These are phyloP conservation scores for Anser brachyrhynchus DNA, from an alignment of 2,113 vertebrate genomes.

Conservation along the genomic window DNA sequence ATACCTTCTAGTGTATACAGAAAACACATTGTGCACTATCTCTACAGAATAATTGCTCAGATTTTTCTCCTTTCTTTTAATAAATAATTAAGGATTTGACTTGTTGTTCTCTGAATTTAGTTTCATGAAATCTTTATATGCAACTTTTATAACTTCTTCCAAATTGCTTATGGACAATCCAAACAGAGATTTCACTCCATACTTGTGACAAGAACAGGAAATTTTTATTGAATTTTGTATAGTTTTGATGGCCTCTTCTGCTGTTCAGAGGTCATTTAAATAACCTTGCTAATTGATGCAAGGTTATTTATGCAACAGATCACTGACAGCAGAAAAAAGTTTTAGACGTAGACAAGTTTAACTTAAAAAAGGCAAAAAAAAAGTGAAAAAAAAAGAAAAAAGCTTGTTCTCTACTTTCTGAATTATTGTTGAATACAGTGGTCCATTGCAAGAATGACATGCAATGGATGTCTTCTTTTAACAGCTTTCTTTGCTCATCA, in stretches of 20 bases:
- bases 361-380: background rate
- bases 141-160: background rate
- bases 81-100: constrained; percentile 3
- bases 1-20: background rate
- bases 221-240: background rate
- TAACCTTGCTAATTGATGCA: constrained; percentile 3
- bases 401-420: background rate
- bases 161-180: background rate
- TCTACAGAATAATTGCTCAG: background rate
- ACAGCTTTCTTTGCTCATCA: constrained; percentile 55
- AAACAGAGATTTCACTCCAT: background rate
- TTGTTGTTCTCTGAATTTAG: constrained; percentile 19
- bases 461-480: background rate
- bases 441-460: constrained; percentile 2
- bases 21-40: background rate
- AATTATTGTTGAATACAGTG: background rate
- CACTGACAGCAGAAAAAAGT: background rate
- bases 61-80: background rate
- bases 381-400: background rate
- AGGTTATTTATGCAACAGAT: constrained; percentile 15
- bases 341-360: background rate
- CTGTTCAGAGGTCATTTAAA: constrained; percentile 5
- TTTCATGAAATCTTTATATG: background rate
- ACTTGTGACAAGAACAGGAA: background rate
- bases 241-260: background rate